These are phyloP conservation scores for Distichodus sexfasciatus DNA, from an alignment of 2,797 vertebrate genomes.

Conservation along the genomic window DNA sequence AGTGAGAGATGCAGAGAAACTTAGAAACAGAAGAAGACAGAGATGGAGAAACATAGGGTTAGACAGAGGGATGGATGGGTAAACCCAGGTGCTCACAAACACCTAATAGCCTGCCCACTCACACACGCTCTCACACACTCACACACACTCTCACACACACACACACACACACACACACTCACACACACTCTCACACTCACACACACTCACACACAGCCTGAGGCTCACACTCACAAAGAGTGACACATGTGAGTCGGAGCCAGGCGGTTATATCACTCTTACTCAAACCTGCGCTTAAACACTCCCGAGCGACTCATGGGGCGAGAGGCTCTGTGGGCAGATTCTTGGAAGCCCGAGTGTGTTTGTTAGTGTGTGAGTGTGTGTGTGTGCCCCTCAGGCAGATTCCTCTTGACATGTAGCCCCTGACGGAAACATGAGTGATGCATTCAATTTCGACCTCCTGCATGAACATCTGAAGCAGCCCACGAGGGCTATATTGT, in stretches of 20 bases:
- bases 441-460: conserved; percentile 15
- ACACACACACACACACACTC: neutral
- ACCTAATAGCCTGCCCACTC: too few species aligned
- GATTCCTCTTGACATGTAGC: neutral
- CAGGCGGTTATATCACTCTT: conserved; percentile 18
- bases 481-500: too few species aligned
- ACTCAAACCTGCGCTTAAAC: conserved; percentile 12
- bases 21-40: too few species aligned
- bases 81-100: neutral
- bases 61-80: too few species aligned
- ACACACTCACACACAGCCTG: conserved; percentile 8
- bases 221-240: too few species aligned
- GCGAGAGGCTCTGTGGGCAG: neutral
- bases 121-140: neutral
- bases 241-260: neutral
- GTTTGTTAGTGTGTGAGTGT: too few species aligned
- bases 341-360: too few species aligned
- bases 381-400: conserved; percentile 6
- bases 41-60: too few species aligned
- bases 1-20: too few species aligned
- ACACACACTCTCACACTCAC: conserved; percentile 1
- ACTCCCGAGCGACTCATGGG: neutral
- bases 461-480: too few species aligned
- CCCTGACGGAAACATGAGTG: neutral
- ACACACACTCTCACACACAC: neutral